Percentiles rank a stretch among this genome's conserved stretches.
Conservation (phyloP, 2,113 vertebrate species). For the Pristiophorus japonicus region DNA sequence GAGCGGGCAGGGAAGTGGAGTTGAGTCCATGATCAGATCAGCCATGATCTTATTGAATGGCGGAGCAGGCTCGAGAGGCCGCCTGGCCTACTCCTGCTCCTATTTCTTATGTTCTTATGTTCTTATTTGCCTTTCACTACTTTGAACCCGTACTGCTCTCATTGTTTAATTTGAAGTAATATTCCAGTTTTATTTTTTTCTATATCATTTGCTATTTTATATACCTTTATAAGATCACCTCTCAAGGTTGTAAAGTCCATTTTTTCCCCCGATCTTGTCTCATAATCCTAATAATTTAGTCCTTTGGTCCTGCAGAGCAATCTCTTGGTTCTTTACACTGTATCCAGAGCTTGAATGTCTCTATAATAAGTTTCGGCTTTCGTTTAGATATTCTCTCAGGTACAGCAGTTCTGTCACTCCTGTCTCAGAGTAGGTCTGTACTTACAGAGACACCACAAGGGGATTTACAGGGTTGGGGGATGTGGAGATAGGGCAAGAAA, state of each 20-base stretch:
- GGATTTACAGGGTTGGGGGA: no score
- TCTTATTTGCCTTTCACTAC: not conserved
- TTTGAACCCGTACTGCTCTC: not conserved
- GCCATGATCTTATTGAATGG: no score
- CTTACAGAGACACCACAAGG: no score
- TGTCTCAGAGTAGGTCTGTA: no score
- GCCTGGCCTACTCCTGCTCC: no score
- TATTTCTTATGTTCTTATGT: no score
- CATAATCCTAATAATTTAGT: not conserved
- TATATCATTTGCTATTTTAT: not conserved
- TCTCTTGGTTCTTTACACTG: not conserved
- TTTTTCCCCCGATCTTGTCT: not conserved
- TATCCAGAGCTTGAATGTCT: not conserved
- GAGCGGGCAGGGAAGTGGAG: no score
- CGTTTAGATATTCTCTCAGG: not conserved
- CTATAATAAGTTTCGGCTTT: not conserved
- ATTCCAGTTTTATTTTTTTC: not conserved
- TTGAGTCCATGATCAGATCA: no score
- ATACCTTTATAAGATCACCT: not conserved
- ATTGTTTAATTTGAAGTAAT: not conserved
- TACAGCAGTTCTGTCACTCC: not conserved
- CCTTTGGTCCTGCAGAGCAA: not conserved
- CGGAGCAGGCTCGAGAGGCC: no score
- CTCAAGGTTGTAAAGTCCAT: not conserved
- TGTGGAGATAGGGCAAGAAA: no score